Conservation (phyloP, 2,888 invertebrate genomes). For the Drosophila borealis region DNA sequence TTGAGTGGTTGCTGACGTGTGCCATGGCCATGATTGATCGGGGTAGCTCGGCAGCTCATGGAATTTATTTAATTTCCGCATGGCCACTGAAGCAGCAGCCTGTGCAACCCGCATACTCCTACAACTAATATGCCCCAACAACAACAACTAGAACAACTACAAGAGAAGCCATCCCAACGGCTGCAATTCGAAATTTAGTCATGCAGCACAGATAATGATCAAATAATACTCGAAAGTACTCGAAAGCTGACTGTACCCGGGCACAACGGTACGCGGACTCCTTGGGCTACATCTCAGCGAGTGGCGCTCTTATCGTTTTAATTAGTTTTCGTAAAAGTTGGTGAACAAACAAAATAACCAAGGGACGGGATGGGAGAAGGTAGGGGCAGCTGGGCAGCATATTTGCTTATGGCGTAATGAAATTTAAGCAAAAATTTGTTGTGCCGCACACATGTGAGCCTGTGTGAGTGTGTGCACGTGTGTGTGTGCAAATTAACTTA, state of each 20-base stretch:
- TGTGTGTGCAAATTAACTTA: slow-evolving; percentile 34
- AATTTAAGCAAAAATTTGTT: slow-evolving; percentile 43
- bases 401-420: slow-evolving; percentile 44
- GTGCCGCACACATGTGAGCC: slow-evolving; percentile 36
- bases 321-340: slow-evolving; percentile 75
- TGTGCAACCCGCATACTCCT: slow-evolving; percentile 18
- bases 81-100: slow-evolving; percentile 50
- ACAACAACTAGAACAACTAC: slow-evolving; percentile 5
- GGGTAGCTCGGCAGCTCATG: slow-evolving; percentile 44
- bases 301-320: slow-evolving; percentile 67
- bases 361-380: neutral
- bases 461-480: neutral
- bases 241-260: slow-evolving; percentile 7
- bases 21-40: slow-evolving; percentile 49
- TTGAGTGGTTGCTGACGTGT: slow-evolving; percentile 59
- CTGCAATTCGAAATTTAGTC: slow-evolving; percentile 36
- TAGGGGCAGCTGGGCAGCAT: slow-evolving; percentile 17
- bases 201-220: slow-evolving; percentile 52
- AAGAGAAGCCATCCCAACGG: slow-evolving; percentile 2
- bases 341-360: slow-evolving; percentile 44
- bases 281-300: slow-evolving; percentile 16
- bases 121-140: slow-evolving; percentile 1
- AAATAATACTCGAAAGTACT: slow-evolving; percentile 36
- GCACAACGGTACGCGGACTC: slow-evolving; percentile 2
- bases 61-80: slow-evolving; percentile 77